Base-by-base conservation (phyloP, 2,113 vertebrate genomes). In the Ranitomeya variabilis region DNA sequence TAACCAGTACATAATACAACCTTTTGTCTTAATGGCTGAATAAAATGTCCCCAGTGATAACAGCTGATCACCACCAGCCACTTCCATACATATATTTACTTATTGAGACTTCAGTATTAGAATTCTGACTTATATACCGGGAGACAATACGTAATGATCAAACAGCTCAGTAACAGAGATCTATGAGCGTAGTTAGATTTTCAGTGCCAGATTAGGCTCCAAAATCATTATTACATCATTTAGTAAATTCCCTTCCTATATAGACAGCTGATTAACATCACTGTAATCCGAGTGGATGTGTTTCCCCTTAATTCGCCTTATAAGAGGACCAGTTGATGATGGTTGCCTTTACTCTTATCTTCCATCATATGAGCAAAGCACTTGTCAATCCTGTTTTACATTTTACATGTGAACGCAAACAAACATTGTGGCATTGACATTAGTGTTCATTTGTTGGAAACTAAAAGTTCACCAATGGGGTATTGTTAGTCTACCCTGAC, bases 291-390 rank as follows among this genome's bases (percentile, higher is more conserved):
- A 86, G 52, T 45, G 37, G 14, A 19, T 66, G 23, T 37, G 6
- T 86, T 86, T 78, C 19, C 31, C 54, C 23, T n/a, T 64, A 31
- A 52, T 78, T 86, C 66, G 7, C 37, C 23, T 45, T 52, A 8
- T 79, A 45, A 78, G 60, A 79, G 57, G 59, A 86, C 8, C 85
- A 86, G 57, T 59, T 86, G 85, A 66, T 13, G 59, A 78, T 21
- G 18, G 19, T 54, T 86, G 21, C 57, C 21, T 86, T 59, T 54
- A 23, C 52, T 45, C 16, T 19, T 86, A 19, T 77, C 18, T 73
- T 73, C 52, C 85, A 66, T 54, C 37, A 10, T 52, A 2, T 77
- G 16, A 18, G 54, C 37, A 51, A 64, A 78, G 45, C 11, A 51
- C 23, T 69, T 45, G 13, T 55, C 57, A 60, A 80, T 60, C 86